A percentile compares a stretch with the other conserved stretches of the same genome.
phyloP scores from a whole-genome alignment of 2,113 vertebrate species.

The Misgurnus mizolepis region DNA sequence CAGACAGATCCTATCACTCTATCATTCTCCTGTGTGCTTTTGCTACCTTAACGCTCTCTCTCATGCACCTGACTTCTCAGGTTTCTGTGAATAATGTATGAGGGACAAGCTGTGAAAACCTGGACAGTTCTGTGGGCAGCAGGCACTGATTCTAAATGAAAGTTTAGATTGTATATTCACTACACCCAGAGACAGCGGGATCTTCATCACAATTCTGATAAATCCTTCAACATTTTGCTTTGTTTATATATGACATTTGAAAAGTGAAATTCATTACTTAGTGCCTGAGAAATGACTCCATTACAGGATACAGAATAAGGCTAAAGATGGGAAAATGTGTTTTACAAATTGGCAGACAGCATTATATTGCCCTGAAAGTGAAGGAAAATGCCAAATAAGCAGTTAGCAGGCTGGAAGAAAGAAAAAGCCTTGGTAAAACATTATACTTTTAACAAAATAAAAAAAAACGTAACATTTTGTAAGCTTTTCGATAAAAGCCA shows the following conservation, averaged over 20 bases:
- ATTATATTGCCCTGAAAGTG: neutral
- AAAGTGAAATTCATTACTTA: slow-evolving; percentile 3
- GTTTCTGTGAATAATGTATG: slow-evolving; percentile 55
- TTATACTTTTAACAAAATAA: neutral
- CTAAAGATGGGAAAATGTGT: neutral
- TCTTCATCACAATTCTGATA: neutral
- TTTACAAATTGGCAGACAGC: slow-evolving; percentile 15
- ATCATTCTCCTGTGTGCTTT: slow-evolving; percentile 27
- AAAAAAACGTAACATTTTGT: too few relatives aligned
- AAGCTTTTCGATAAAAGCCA: too few relatives aligned
- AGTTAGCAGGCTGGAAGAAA: neutral
- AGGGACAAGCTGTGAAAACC: slow-evolving; percentile 51
- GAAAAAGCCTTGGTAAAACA: neutral
- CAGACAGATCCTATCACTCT: neutral
- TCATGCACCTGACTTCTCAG: slow-evolving; percentile 38
- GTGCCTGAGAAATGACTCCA: neutral
- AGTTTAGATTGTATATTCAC: slow-evolving; percentile 27
- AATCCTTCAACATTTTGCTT: neutral
- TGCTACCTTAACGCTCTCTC: neutral
- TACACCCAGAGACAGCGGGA: neutral
- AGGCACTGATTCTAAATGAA: slow-evolving; percentile 10
- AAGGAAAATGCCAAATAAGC: neutral
- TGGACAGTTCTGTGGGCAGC: slow-evolving; percentile 13
- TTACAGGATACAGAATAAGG: neutral
- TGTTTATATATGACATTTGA: neutral